Evolutionary conservation across 2,888 invertebrate species (phyloP), one percentile per base, ranked within the genome.

Genomic region (Villa cingulata): DNA sequence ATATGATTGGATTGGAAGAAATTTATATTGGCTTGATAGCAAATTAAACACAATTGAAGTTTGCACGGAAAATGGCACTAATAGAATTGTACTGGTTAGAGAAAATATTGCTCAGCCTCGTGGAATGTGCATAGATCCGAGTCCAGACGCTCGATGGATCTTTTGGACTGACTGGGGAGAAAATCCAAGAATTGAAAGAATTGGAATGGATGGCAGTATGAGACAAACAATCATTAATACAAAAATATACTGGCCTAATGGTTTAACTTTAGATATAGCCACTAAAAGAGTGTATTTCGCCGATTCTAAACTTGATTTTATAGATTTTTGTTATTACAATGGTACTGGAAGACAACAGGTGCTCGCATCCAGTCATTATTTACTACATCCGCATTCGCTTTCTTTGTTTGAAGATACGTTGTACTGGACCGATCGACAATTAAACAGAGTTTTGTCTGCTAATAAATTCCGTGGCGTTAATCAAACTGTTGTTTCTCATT

Each of bases 121-220:
- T 58, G 97, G 96, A 37, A 87, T 98, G 81, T 91, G 92, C 58
- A 70, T 98, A 44, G 98, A 98, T 72, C 97, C 98, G 0, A 83
- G 86, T 55, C 85, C 87, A 18, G 82, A 78, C 29, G 81, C 90
- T 0, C 73, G 85, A 4, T 87, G 86, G 79, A 73, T 98, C 48
- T 98, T 98, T 74, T 98, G 97, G 97, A 92, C 94, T 0, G 97
- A 98, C 68, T 97, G 97, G 97, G 96, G 96, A 38, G 91, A 94
- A 66, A 87, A 94, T 70, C 97, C 98, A 1, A 74, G 95, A 1
- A 87, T 98, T 49, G 97, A 98, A 65, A 74, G 95, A 48, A 85
- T 94, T 7, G 94, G 94, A 16, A 88, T 98, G 89, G 97, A 98
- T 63, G 97, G 97, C 1, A 81, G 82, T 0, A 83, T 83, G 59